Evolutionary conservation across 2,888 invertebrate species (phyloP), one percentile per base, ranked within the genome.

Genomic region (Parthenolecanium corni): DNA sequence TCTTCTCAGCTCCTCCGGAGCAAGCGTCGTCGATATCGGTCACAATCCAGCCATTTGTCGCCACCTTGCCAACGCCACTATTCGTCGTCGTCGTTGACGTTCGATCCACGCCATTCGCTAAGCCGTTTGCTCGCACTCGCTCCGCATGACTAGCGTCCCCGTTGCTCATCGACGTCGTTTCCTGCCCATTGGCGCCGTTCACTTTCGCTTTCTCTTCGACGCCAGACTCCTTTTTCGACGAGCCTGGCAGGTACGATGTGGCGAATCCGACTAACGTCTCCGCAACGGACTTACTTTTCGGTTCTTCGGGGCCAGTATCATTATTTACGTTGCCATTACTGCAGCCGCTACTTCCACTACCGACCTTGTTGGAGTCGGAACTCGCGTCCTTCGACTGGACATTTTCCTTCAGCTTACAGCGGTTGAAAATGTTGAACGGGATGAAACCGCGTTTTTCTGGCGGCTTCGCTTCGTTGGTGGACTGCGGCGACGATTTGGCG

Each of bases 1-100:
- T 49, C n/a, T 49, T 51, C 1, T 25, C 11, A 1, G 18, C n/a
- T 12, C 21, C 36, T 11, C 49, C 61, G 18, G 16, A 2, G 31
- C 25, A 4, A n/a, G n/a, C 36, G 3, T 58, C 47, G 18, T 58
- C 47, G 14, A 49, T 61, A 4, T 36, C 40, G n/a, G 52, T 52
- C 23, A 62, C 36, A n/a, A 52, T 20, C 62, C 62, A 62, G 20
- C 62, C 62, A 18, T 52, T 62, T n/a, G 61, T 2, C 12, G 18
- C 36, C 3, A 20, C 23, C 14, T 46, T 36, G 18, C 47, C 11
- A 21, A n/a, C 46, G 14, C 54, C 54, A 31, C 49, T 36, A 20
- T 20, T 16, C 11, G 38, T 9, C 16, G 21, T 36, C 11, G 20
- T 31, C 49, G 6, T 49, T 21, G 31, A 31, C 2, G 51, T 21